Percentiles rank a stretch among this genome's conserved stretches.
Evolutionary conservation across 2,113 vertebrate genomes (phyloP).

Genomic region (Oncorhynchus tshawytscha): DNA sequence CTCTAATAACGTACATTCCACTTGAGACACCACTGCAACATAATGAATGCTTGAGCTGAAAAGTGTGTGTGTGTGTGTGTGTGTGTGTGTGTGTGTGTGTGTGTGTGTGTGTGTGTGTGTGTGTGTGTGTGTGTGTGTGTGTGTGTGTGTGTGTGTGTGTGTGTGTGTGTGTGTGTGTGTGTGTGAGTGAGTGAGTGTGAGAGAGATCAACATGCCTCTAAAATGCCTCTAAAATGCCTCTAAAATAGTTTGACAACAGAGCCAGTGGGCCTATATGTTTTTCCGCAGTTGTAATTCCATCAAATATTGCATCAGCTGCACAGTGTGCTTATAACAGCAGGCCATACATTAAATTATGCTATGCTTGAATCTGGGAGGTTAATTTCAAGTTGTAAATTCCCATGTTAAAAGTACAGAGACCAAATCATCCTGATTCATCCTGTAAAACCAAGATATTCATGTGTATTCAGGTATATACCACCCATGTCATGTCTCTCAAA

Average conservation of each 20-base stretch:
- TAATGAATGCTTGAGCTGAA: slow-evolving; percentile 42
- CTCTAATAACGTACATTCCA: slow-evolving; percentile 40
- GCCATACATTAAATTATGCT: slow-evolving; percentile 25
- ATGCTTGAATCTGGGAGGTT: slow-evolving; percentile 31
- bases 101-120: no score
- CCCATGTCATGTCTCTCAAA: neutral
- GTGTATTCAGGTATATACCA: neutral
- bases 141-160: no score
- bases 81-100: no score
- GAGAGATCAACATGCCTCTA: neutral
- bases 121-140: no score
- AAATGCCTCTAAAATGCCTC: neutral
- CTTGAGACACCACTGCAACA: slow-evolving; percentile 27
- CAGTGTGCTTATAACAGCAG: slow-evolving; percentile 13
- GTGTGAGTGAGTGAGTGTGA: no score
- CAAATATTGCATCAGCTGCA: slow-evolving; percentile 19
- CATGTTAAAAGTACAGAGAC: slow-evolving; percentile 18
- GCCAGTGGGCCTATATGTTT: neutral
- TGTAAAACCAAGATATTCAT: neutral
- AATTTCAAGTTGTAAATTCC: slow-evolving; percentile 51
- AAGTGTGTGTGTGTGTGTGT: neutral
- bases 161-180: no score
- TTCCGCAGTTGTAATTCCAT: slow-evolving; percentile 22
- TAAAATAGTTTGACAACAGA: neutral
- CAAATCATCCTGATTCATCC: slow-evolving; percentile 33